These are phyloP conservation scores for Halcyon badia DNA, from an alignment of 2,797 vertebrate genomes.

Conservation along the genomic window DNA sequence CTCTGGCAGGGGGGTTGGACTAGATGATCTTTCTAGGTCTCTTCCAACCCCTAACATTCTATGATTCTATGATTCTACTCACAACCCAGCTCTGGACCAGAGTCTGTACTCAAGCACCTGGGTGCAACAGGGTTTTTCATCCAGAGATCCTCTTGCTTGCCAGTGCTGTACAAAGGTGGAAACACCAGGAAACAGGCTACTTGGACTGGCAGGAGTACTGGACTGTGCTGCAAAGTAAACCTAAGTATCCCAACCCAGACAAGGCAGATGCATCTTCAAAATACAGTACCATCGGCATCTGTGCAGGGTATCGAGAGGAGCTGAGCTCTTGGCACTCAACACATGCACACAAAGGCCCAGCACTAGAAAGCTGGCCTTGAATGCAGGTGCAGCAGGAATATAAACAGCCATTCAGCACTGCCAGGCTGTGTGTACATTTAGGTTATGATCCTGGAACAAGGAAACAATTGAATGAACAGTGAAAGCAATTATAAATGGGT, in stretches of 20 bases:
- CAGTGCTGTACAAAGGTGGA: not conserved
- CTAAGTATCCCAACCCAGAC: not conserved
- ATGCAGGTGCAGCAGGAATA: not conserved
- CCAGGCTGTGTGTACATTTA: not conserved
- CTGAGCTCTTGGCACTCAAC: not conserved
- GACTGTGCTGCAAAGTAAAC: not conserved
- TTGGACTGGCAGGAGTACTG: not conserved
- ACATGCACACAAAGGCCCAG: not conserved
- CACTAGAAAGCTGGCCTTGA: not conserved
- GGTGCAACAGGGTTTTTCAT: not conserved
- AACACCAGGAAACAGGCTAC: not conserved
- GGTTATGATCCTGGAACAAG: not conserved
- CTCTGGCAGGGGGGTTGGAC: too few relatives aligned
- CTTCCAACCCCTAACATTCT: too few relatives aligned
- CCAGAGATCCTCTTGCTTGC: not conserved
- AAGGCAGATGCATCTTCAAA: not conserved
- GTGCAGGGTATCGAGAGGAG: not conserved
- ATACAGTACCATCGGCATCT: rapidly evolving
- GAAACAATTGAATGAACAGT: not conserved
- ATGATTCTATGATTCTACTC: not conserved
- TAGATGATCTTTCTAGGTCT: too few relatives aligned
- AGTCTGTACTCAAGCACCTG: not conserved
- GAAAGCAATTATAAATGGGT: not conserved
- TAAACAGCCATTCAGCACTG: not conserved
- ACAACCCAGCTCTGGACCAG: not conserved